Evolutionary conservation across 2,113 vertebrate species (phyloP).

Genomic region (Archilochus colubris): DNA sequence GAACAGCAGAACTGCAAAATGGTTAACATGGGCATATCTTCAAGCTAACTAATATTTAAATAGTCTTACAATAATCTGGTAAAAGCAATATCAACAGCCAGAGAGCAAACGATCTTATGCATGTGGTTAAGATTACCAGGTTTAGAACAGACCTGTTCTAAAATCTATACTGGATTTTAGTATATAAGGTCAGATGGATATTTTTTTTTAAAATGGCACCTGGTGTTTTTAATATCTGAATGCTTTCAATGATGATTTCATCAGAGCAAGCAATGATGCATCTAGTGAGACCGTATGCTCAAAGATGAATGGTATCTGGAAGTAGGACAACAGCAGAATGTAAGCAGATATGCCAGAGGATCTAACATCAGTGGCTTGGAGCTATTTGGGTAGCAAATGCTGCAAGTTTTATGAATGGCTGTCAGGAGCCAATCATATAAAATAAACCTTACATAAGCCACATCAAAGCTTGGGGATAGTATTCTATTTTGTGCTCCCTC

Average conservation of each 20-base stretch:
- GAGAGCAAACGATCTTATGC: background rate
- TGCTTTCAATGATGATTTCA: constrained; percentile 22
- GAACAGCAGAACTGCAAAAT: background rate
- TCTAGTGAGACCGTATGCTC: background rate
- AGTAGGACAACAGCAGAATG: constrained; percentile 59
- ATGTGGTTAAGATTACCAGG: background rate
- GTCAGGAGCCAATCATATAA: constrained; percentile 34
- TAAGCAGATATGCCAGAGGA: constrained; percentile 64
- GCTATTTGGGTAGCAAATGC: constrained; percentile 50
- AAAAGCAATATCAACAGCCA: background rate
- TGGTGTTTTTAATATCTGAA: background rate
- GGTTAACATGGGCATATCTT: background rate
- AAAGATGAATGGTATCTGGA: constrained; percentile 52
- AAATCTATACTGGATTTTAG: background rate
- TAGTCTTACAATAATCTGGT: background rate
- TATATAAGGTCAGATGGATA: background rate
- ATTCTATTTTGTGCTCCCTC: background rate
- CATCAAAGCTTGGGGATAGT: background rate
- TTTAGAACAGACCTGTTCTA: background rate
- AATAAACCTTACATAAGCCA: constrained; percentile 49
- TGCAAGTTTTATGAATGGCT: constrained; percentile 68
- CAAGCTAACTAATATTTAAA: background rate
- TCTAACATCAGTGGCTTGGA: constrained; percentile 51
- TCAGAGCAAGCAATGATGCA: background rate
- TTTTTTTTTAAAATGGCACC: constrained; percentile 5